A percentile compares a stretch with the other conserved stretches of the same genome.
phyloP scores from a whole-genome alignment of 37 sponge, comb jelly and placozoan genomes.

The Ianthella basta region DNA sequence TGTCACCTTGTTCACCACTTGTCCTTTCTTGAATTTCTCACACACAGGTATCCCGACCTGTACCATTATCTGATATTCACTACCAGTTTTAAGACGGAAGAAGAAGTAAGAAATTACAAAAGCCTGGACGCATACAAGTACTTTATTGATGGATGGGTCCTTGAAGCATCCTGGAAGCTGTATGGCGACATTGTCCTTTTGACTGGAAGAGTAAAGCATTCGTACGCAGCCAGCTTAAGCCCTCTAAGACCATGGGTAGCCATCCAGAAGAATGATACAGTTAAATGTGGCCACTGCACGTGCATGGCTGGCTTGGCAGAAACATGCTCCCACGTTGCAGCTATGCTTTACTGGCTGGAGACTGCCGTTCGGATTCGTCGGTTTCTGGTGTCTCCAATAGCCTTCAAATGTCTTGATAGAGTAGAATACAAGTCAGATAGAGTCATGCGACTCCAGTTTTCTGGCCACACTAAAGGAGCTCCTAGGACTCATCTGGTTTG shows the following conservation, averaged over 20 bases:
- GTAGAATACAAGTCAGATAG: too few species aligned
- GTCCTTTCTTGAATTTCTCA: too few species aligned
- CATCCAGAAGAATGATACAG: not conserved
- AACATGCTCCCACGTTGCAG: slow-evolving; percentile 14
- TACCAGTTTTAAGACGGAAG: slow-evolving; percentile 46
- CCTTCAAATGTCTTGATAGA: too few species aligned
- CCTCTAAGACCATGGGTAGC: slow-evolving; percentile 32
- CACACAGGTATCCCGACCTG: slow-evolving; percentile 60
- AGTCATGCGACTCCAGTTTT: too few species aligned
- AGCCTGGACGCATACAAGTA: slow-evolving; percentile 50
- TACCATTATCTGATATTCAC: slow-evolving; percentile 42
- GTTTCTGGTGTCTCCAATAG: too few species aligned
- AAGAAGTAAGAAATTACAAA: slow-evolving; percentile 60
- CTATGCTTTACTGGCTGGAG: not conserved
- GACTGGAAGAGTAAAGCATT: slow-evolving; percentile 44
- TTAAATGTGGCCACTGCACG: slow-evolving; percentile 35
- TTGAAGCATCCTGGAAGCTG: slow-evolving; percentile 41
- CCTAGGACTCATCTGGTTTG: too few species aligned
- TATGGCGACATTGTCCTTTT: slow-evolving; percentile 18
- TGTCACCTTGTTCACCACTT: too few species aligned
- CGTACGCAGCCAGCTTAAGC: slow-evolving; percentile 25
- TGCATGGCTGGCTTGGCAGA: slow-evolving; percentile 48
- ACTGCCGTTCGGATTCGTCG: slow-evolving; percentile 4
- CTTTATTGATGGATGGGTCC: slow-evolving; percentile 52
- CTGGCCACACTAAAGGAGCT: too few species aligned